Conservation (phyloP, 2,113 vertebrate species). For the Stigmatopora argus region DNA sequence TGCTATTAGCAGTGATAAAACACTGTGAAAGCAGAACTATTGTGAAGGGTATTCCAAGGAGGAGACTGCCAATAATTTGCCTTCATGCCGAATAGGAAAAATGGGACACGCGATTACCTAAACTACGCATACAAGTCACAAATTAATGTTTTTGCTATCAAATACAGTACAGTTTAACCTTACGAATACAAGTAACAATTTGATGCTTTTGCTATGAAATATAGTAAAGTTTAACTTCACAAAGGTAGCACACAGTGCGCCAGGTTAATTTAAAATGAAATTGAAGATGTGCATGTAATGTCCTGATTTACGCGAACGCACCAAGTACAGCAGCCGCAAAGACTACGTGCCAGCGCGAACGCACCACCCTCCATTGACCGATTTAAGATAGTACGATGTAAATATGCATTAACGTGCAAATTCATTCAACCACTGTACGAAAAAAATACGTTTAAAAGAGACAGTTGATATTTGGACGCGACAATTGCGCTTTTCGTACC, state of each 20-base stretch:
- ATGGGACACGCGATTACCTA: not conserved
- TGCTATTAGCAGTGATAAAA: not conserved
- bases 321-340: conserved; percentile 1
- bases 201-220: not conserved
- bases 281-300: not conserved
- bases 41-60: not conserved
- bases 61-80: conserved; percentile 19
- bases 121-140: too few species aligned
- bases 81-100: conserved; percentile 14
- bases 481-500: conserved; percentile 65
- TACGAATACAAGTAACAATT: not conserved
- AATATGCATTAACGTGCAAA: not conserved
- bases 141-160: not conserved
- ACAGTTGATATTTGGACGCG: not conserved
- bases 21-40: not conserved
- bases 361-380: conserved; percentile 33
- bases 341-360: conserved; percentile 58
- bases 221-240: too few species aligned
- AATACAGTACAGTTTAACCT: not conserved
- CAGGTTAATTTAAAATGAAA: not conserved
- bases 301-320: conserved; percentile 35
- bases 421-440: not conserved
- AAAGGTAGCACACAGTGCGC: not conserved
- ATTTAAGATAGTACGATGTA: conserved; percentile 10
- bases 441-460: not conserved